A percentile compares a stretch with the other conserved stretches of the same genome.
phyloP scores from a whole-genome alignment of 1,140 invertebrate genomes.

The Drosophila equinoxialis region DNA sequence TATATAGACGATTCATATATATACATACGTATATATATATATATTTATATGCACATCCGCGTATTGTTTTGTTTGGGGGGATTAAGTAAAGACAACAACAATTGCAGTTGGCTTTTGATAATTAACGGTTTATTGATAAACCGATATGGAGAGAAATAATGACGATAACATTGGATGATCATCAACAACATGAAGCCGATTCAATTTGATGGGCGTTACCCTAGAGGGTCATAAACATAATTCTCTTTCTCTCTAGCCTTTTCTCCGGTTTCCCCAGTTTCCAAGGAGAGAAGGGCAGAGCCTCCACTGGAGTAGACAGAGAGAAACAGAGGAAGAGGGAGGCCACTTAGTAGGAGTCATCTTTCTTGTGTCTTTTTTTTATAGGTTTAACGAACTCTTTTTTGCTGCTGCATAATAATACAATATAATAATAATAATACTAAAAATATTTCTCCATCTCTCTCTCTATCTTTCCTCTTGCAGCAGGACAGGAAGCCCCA shows the following conservation, averaged over 20 bases:
- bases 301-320: slow-evolving; percentile 2
- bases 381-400: slow-evolving; percentile 73
- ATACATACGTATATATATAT: slow-evolving; percentile 29
- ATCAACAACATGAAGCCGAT: slow-evolving; percentile 49
- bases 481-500: slow-evolving; percentile 53
- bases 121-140: slow-evolving; percentile 80
- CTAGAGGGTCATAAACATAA: slow-evolving; percentile 70
- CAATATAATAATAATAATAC: slow-evolving; percentile 61
- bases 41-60: slow-evolving; percentile 50
- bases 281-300: slow-evolving; percentile 38
- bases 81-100: slow-evolving; percentile 22
- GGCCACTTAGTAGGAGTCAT: slow-evolving; percentile 20
- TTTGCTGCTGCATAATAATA: slow-evolving; percentile 15
- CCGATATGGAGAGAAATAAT: slow-evolving; percentile 36
- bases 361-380: slow-evolving; percentile 37
- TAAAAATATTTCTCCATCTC: slow-evolving; percentile 21
- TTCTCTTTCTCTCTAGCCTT: slow-evolving; percentile 43
- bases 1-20: slow-evolving; percentile 28
- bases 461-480: slow-evolving; percentile 6
- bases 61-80: slow-evolving; percentile 56
- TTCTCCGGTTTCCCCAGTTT: slow-evolving; percentile 11
- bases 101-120: slow-evolving; percentile 64
- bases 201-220: slow-evolving; percentile 66
- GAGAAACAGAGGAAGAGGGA: not conserved
- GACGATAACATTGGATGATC: slow-evolving; percentile 27